Percentiles rank a stretch among this genome's conserved stretches.
These are phyloP conservation scores for Erpetoichthys calabaricus DNA, from an alignment of 2,797 vertebrate species.

Conservation along the genomic window DNA sequence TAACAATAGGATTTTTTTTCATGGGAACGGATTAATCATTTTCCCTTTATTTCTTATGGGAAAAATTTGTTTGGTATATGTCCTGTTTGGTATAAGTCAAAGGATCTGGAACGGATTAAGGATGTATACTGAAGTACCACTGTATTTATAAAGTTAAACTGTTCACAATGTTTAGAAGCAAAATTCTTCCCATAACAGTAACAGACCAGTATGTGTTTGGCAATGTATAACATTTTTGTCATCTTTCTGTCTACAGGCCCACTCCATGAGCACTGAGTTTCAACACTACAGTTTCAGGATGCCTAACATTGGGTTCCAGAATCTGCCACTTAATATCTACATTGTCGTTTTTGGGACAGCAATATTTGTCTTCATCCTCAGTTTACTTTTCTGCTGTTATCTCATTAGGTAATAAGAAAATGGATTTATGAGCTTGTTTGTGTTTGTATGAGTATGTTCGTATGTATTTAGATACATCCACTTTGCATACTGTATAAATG, in stretches of 20 bases:
- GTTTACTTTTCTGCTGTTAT: conserved; percentile 98
- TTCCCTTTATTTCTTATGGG: too few species aligned
- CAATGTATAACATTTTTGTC: not conserved
- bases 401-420: conserved; percentile 75
- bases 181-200: too few species aligned
- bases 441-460: not conserved
- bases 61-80: too few species aligned
- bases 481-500: too few species aligned
- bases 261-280: conserved; percentile 93
- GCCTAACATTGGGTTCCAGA: conserved; percentile 99
- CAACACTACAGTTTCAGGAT: conserved; percentile 95
- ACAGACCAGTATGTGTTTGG: too few species aligned
- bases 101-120: too few species aligned
- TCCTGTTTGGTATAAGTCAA: too few species aligned
- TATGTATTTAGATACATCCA: not conserved
- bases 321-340: conserved; percentile 98
- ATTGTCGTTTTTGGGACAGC: conserved; percentile 97
- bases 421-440: not conserved
- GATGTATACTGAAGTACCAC: too few species aligned
- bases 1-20: too few species aligned
- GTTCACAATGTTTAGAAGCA: too few species aligned
- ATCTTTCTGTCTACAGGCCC: conserved; percentile 37
- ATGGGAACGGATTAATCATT: too few species aligned
- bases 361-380: conserved; percentile 97
- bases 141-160: too few species aligned